phyloP scores from a whole-genome alignment of 2,888 invertebrate species.

The Drosophila testacea region DNA sequence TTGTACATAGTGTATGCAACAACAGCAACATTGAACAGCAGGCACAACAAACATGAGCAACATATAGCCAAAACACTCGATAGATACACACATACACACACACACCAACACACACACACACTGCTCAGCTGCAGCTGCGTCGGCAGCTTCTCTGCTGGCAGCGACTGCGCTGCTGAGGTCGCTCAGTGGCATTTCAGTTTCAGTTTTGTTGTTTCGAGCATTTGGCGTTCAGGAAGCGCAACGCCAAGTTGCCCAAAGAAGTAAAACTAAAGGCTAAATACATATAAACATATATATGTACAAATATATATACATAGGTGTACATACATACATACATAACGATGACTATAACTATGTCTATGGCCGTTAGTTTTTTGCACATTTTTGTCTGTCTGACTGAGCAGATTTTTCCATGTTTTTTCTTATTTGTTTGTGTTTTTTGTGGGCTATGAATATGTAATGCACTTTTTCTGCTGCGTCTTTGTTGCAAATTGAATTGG shows the following conservation, averaged over 20 bases:
- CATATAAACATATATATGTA: constrained; percentile 23
- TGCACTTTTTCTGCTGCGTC: constrained; percentile 49
- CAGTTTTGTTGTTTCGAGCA: constrained; percentile 71
- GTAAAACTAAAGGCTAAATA: constrained; percentile 46
- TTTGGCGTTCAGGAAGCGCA: constrained; percentile 78
- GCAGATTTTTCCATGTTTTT: constrained; percentile 28
- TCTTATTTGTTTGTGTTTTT: constrained; percentile 12
- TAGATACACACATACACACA: constrained; percentile 61
- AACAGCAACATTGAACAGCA: constrained; percentile 51
- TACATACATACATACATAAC: constrained; percentile 19
- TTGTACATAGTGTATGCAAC: constrained; percentile 50
- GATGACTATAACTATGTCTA: constrained; percentile 44
- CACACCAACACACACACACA: constrained; percentile 21
- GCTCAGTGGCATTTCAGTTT: constrained; percentile 61
- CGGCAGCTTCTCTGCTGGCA: constrained; percentile 25
- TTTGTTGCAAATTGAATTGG: constrained; percentile 75
- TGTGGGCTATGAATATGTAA: constrained; percentile 56
- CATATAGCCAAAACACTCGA: constrained; percentile 78
- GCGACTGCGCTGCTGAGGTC: constrained; percentile 36
- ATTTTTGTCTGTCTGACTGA: constrained; percentile 20
- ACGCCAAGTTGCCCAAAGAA: constrained; percentile 67
- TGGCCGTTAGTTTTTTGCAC: constrained; percentile 40
- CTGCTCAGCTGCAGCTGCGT: constrained; percentile 44
- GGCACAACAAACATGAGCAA: constrained; percentile 72
- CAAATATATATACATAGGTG: constrained; percentile 8